Percentiles rank a stretch among this genome's conserved stretches.
phyloP scores from a whole-genome alignment of 2,113 vertebrate genomes.

The Ammospiza caudacuta region DNA sequence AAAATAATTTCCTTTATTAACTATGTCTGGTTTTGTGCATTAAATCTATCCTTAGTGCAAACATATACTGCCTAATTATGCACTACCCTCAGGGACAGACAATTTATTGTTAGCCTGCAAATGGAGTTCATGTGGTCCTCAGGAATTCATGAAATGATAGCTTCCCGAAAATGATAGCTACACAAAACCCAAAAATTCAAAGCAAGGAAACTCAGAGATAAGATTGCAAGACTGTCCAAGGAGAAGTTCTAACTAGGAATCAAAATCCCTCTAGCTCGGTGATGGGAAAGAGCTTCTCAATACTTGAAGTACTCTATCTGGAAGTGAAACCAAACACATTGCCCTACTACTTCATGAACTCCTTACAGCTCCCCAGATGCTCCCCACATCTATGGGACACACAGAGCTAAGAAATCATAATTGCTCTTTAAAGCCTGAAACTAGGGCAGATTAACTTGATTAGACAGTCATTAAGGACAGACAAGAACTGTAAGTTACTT shows the following conservation, averaged over 20 bases:
- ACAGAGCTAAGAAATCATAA: not conserved
- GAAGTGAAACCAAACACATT: not conserved
- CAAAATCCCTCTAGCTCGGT: not conserved
- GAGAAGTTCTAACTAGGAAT: not conserved
- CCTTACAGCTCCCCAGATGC: not conserved
- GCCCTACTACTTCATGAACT: not conserved
- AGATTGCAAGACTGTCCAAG: not conserved
- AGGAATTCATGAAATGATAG: not conserved
- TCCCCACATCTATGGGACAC: not conserved
- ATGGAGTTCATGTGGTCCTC: not conserved
- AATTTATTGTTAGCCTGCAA: not conserved
- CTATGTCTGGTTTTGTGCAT: not conserved
- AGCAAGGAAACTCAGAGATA: not conserved
- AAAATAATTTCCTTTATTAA: not conserved
- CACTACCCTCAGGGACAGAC: not conserved
- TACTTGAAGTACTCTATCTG: not conserved
- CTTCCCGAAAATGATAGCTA: not conserved
- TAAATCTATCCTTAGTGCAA: not conserved
- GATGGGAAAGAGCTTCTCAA: not conserved
- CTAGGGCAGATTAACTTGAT: slow-evolving; percentile 6
- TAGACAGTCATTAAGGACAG: not conserved
- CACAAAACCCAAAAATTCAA: not conserved
- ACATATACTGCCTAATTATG: not conserved
- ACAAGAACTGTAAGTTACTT: not conserved
- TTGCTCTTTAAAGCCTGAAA: slow-evolving; percentile 1